phyloP scores from a whole-genome alignment of 2,888 invertebrate species.

The Dicranocentrus wangi region DNA sequence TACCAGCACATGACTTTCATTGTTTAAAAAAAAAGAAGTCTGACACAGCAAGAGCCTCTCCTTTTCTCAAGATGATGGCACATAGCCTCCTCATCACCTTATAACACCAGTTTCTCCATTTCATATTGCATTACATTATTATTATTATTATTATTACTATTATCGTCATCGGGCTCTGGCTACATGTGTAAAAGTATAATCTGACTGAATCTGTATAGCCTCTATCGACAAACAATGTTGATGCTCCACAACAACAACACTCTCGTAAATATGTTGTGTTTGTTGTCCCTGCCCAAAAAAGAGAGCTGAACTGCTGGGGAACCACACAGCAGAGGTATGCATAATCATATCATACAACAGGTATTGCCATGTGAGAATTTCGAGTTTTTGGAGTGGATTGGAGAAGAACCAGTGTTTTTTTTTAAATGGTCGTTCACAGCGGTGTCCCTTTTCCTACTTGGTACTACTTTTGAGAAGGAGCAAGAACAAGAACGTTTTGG shows the following conservation, averaged over 20 bases:
- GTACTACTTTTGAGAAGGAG: slow-evolving; percentile 21
- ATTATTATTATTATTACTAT: slow-evolving; percentile 55
- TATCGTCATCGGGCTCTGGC: no score
- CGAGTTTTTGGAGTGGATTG: slow-evolving; percentile 23
- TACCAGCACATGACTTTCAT: slow-evolving; percentile 17
- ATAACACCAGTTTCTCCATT: slow-evolving; percentile 33
- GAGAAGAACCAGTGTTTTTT: slow-evolving; percentile 37
- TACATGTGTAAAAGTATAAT: slow-evolving; percentile 31
- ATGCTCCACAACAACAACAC: slow-evolving; percentile 10
- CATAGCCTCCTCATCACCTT: slow-evolving; percentile 3
- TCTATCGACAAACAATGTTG: slow-evolving; percentile 3
- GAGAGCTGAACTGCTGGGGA: no score
- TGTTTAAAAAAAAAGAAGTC: slow-evolving; percentile 47
- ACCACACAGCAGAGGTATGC: no score
- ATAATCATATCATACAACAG: not conserved
- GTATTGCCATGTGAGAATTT: slow-evolving; percentile 36
- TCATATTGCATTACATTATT: slow-evolving; percentile 46
- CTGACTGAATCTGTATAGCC: not conserved
- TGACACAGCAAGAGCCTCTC: slow-evolving; percentile 59
- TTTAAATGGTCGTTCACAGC: slow-evolving; percentile 63
- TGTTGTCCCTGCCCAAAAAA: slow-evolving; percentile 62
- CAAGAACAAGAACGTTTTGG: slow-evolving; percentile 41
- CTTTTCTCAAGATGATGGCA: slow-evolving; percentile 19
- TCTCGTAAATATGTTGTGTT: slow-evolving; percentile 43
- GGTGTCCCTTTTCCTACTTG: slow-evolving; percentile 38